phyloP scores from a whole-genome alignment of 2,113 vertebrate genomes.

The Alces alces region DNA sequence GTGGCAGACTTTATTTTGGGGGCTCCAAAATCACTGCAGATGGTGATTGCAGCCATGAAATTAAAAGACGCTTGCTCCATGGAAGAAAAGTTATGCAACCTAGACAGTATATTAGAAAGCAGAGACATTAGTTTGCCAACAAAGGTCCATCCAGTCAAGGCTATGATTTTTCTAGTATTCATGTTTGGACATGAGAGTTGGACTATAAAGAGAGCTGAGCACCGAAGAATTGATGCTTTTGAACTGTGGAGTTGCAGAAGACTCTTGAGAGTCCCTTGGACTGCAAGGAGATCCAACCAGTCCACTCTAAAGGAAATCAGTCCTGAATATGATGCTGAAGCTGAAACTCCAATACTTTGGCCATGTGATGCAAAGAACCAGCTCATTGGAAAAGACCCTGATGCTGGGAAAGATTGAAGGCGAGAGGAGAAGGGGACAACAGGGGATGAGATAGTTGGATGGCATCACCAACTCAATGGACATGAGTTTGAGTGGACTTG shows the following conservation, averaged over 20 bases:
- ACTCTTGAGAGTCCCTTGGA: neutral
- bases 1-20: neutral
- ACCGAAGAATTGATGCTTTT: neutral
- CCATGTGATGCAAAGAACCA: neutral
- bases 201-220: neutral
- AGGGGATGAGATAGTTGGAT: neutral
- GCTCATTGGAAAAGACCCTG: neutral
- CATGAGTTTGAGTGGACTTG: neutral
- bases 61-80: neutral
- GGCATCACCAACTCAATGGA: neutral
- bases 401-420: neutral
- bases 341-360: neutral
- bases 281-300: neutral
- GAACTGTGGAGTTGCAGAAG: neutral
- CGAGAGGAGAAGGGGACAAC: neutral
- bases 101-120: neutral
- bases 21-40: neutral
- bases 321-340: neutral
- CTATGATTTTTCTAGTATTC: neutral
- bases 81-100: neutral
- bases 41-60: neutral
- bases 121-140: neutral
- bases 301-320: neutral
- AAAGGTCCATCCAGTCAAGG: neutral
- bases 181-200: neutral